Evolutionary conservation across 2,797 vertebrate species (phyloP).

Genomic region (Ambastaia sidthimunki): DNA sequence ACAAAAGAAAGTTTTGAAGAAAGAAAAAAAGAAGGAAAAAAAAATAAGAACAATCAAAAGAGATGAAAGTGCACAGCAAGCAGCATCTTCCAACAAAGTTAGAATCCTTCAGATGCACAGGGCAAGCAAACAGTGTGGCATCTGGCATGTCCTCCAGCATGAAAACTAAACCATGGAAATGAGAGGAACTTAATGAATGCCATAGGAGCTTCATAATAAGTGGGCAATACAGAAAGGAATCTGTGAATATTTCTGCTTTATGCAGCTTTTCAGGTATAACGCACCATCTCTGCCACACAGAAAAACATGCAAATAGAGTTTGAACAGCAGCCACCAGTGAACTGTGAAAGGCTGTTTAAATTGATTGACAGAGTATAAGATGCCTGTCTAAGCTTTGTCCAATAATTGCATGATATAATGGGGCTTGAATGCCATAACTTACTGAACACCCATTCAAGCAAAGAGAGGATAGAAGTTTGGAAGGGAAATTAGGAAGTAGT

Average conservation of each 20-base stretch:
- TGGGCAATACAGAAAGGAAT: conserved; percentile 45
- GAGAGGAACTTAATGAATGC: conserved; percentile 15
- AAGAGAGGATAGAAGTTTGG: conserved; percentile 8
- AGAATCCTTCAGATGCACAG: not conserved
- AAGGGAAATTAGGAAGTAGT: not conserved
- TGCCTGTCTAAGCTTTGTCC: conserved; percentile 1
- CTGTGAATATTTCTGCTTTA: conserved; percentile 63
- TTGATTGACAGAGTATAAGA: conserved; percentile 44
- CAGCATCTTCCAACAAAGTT: no score
- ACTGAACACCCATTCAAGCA: conserved; percentile 10
- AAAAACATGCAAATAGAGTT: conserved; percentile 30
- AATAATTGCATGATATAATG: conserved; percentile 42
- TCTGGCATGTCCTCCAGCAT: not conserved
- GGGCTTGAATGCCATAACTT: conserved; percentile 21
- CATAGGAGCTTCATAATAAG: conserved; percentile 42
- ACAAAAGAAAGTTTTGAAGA: not conserved
- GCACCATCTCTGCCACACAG: conserved; percentile 31
- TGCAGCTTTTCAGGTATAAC: conserved; percentile 32
- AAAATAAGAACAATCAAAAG: not conserved
- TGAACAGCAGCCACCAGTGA: not conserved
- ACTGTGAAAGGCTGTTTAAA: conserved; percentile 31
- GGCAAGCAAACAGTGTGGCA: not conserved
- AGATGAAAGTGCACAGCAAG: no score
- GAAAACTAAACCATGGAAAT: conserved; percentile 30
- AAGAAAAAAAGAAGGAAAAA: not conserved